Percentiles rank a stretch among this genome's conserved stretches.
phyloP scores from a whole-genome alignment of 2,797 vertebrate species.

The Melanotaenia trifasciata region DNA sequence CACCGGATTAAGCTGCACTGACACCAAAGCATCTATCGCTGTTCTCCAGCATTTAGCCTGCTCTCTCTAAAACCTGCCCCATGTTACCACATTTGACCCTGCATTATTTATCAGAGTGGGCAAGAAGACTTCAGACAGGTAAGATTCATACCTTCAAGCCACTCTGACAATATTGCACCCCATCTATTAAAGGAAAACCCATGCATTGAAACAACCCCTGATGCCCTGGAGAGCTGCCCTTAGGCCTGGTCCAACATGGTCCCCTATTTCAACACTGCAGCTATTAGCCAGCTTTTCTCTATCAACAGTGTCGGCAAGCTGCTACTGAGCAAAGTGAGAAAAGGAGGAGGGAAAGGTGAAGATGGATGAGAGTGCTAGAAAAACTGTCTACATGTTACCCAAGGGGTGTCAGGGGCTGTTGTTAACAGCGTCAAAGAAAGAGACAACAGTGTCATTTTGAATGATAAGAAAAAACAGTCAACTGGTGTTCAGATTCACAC shows the following conservation, averaged over 20 bases:
- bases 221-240: conserved; percentile 49
- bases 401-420: neutral
- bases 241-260: conserved; percentile 21
- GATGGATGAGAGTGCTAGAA: conserved; percentile 57
- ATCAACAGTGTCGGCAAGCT: conserved; percentile 42
- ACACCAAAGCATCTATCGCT: conserved; percentile 37
- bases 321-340: conserved; percentile 37
- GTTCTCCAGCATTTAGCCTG: conserved; percentile 30
- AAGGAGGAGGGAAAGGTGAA: conserved; percentile 22
- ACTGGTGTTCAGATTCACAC: conserved; percentile 14
- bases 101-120: conserved; percentile 67
- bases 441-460: conserved; percentile 13
- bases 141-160: conserved; percentile 40
- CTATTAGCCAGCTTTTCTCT: conserved; percentile 63
- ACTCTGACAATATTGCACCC: conserved; percentile 40
- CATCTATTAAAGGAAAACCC: conserved; percentile 51
- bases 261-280: conserved; percentile 62
- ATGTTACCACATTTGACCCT: conserved; percentile 55
- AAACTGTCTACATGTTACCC: conserved; percentile 48
- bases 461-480: conserved; percentile 19
- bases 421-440: conserved; percentile 19
- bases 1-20: conserved; percentile 40
- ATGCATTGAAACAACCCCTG: conserved; percentile 30
- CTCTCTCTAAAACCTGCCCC: conserved; percentile 45
- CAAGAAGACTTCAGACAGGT: conserved; percentile 55